Base-by-base conservation (phyloP, 2,797 vertebrate species). In the Gambelia wislizenii region DNA sequence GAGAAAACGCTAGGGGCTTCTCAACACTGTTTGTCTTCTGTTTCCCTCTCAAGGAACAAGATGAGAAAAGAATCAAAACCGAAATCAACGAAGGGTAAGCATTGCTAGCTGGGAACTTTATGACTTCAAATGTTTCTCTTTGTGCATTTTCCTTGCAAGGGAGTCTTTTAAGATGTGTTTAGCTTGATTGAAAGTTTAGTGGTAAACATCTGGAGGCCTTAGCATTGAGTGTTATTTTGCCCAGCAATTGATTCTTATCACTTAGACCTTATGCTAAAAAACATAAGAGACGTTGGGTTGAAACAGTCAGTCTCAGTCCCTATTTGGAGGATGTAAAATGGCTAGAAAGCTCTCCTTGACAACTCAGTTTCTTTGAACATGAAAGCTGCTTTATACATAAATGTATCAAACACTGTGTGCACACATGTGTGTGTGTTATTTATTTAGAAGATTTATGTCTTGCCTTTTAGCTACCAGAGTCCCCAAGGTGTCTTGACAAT, bases 21-120 rank as follows among this genome's bases (percentile, higher is more conserved):
- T 82, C 0, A 89, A 49, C 1, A 0, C 7, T 44, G 1, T 4
- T 72, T 70, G 59, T 82, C 0, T 0, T 52, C 9, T n/a, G 30
- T 82, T 80, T 84, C 87, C 77, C 42, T n/a, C 59, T 91, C 18
- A 90, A 98, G 97, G 95, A 96, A 9, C 97, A 97, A 77, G 98
- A 98, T 2, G 98, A 99, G 95, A 99, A 99, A 89, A 98, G 97
- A 89, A 95, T 98, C 8, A 98, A 98, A 96, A 96, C 98, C 9
- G 98, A 98, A 76, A 91, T 95, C 0, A 96, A 96, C 92, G 97
- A 98, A 25, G 97, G 89, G 98, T 99, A 94, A 96, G 97, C 70
- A 81, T 13, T 18, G 1, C 6, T 69, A 2, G 9, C 18, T 30
- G 22, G 12, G n/a, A 16, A 25, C 2, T 52, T 84, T 3, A 44